Evolutionary conservation across 2,797 vertebrate species (phyloP).

Genomic region (Megalops cyprinoides): DNA sequence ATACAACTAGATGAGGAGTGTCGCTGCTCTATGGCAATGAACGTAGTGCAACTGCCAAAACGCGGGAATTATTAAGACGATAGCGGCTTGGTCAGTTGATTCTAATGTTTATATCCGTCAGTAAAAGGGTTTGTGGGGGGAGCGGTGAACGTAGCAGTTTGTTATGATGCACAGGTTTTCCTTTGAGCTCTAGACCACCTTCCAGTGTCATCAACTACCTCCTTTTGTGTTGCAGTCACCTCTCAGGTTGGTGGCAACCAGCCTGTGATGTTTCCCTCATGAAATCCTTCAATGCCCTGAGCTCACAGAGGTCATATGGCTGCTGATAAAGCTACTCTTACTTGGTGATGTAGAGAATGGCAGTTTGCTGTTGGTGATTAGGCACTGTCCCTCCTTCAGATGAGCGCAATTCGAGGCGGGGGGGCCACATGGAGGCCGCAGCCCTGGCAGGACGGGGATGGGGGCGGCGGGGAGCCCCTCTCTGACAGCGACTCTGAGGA

Average conservation of each 20-base stretch:
- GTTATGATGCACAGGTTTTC: too few relatives aligned
- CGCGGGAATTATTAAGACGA: not conserved
- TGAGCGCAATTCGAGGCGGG: constrained; percentile 72
- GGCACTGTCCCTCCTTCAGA: constrained; percentile 55
- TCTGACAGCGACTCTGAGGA: constrained; percentile 82
- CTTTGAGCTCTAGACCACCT: not conserved
- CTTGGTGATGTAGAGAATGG: not conserved
- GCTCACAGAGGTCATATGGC: too few relatives aligned
- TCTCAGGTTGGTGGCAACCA: not conserved
- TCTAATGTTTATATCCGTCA: not conserved
- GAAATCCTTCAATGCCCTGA: not conserved
- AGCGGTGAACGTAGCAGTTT: not conserved
- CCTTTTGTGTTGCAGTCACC: not conserved
- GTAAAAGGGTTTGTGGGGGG: not conserved
- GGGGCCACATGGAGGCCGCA: constrained; percentile 77
- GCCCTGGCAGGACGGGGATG: constrained; percentile 80
- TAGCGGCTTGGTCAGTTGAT: not conserved
- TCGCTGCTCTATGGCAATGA: not conserved
- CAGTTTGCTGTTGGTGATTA: constrained; percentile 11
- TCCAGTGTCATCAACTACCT: not conserved
- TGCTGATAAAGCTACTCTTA: too few relatives aligned
- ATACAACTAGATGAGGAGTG: not conserved
- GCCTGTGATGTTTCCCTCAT: not conserved
- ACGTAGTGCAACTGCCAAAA: not conserved
- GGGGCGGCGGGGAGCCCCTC: constrained; percentile 73